Evolutionary conservation across 2,888 invertebrate species (phyloP), one percentile per base, ranked within the genome.

Genomic region (Conchocele bisecta): DNA sequence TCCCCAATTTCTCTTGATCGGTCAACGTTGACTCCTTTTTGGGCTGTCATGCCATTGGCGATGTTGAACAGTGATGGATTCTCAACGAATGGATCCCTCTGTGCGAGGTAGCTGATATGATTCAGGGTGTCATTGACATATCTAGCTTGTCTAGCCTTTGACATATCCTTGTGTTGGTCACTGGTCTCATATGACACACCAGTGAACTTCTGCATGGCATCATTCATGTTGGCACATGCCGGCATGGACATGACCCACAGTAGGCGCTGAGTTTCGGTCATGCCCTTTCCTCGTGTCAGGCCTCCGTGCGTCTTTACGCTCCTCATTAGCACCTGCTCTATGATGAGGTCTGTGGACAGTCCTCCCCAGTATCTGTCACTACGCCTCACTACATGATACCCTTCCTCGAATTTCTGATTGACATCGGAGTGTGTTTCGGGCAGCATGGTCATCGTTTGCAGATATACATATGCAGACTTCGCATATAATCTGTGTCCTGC

Each of bases 311-410:
- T 63, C 51, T 82, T 83, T n/a, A 79, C 17, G 39, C 70, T 74
- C 22, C 80, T 42, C 72, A 83, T 81, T 5, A 83, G 59, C 7
- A 65, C 54, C 33, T 82, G 82, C 41, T 82, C 79, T 31, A 82
- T 79, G 0, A 68, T 51, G 6, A 76, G 42, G 41, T 81, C 75
- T 11, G 58, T 61, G 33, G 65, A 65, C n/a, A 65, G 37, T 1
- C 78, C 73, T 22, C 51, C 59, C 69, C 66, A 69, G 56, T 58
- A 79, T 13, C 65, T 44, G 48, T 74, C 54, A 35, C 42, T 67
- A 22, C 79, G 48, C 22, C 65, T 39, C 4, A 75, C 59, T 22
- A 15, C 68, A 65, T 81, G 70, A 54, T 33, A 26, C n/a, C 75
- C 77, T 11, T 59, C 17, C 22, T 20, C 17, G 44, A 79, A 74